Conservation (phyloP, 2,888 invertebrate genomes). For the Mythimna albipuncta region DNA sequence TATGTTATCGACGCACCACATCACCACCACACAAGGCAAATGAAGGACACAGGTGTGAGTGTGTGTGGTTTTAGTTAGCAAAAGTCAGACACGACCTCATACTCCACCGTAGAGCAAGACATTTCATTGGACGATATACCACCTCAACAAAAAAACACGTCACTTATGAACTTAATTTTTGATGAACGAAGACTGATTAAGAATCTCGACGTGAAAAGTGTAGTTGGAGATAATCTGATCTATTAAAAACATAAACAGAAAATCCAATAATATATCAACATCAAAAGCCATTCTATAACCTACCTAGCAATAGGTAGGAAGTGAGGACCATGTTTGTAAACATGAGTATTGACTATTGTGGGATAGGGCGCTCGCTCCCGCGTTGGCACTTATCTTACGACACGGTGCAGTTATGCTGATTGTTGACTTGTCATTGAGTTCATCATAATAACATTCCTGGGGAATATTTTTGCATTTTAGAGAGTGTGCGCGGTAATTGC, state of each 20-base stretch:
- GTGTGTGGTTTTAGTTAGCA: no score
- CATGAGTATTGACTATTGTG: conserved; percentile 35
- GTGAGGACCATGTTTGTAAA: conserved; percentile 40
- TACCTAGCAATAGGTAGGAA: conserved; percentile 3
- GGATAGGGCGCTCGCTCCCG: conserved; percentile 2
- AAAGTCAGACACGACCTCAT: no score
- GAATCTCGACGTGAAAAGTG: neutral
- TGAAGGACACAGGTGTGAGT: no score
- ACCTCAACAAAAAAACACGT: neutral
- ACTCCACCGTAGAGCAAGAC: no score
- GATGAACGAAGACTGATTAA: neutral
- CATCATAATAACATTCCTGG: conserved; percentile 21
- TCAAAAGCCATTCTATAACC: conserved; percentile 13
- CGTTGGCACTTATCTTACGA: conserved; percentile 27
- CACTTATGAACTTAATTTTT: neutral
- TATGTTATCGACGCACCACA: no score
- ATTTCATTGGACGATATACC: no score
- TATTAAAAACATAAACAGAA: conserved; percentile 8
- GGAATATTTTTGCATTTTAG: no score
- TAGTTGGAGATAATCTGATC: neutral
- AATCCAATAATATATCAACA: neutral
- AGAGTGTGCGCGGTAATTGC: no score
- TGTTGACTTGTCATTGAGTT: conserved; percentile 30
- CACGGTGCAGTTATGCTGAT: conserved; percentile 8
- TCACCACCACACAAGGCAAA: no score